Evolutionary conservation across 1,140 invertebrate species (phyloP).

Genomic region (Anthonomus grandis): DNA sequence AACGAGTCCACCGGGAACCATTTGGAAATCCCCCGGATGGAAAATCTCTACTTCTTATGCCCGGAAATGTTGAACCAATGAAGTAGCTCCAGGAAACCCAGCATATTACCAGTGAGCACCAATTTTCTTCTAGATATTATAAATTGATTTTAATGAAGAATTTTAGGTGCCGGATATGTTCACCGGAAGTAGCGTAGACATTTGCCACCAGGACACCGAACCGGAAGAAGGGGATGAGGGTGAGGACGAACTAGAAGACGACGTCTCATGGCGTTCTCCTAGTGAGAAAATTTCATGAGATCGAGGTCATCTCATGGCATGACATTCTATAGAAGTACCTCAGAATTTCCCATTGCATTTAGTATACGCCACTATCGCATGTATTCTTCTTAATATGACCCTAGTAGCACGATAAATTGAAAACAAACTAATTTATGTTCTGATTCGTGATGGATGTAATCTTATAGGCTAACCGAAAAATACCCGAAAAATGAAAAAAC

Average conservation of each 20-base stretch:
- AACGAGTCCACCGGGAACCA: conserved; percentile 72
- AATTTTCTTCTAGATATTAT: conserved; percentile 3
- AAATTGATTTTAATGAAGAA: too few relatives aligned
- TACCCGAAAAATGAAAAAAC: too few relatives aligned
- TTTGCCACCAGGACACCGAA: conserved; percentile 60
- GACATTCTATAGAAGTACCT: neutral
- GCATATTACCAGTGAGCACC: conserved; percentile 70
- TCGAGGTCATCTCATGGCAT: conserved; percentile 5
- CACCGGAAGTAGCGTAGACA: conserved; percentile 71
- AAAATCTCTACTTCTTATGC: conserved; percentile 78
- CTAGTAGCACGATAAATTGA: neutral
- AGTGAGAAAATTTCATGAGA: conserved; percentile 80
- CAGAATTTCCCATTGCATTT: too few relatives aligned
- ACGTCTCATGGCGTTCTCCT: conserved; percentile 83
- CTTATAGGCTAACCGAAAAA: too few relatives aligned
- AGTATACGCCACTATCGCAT: neutral
- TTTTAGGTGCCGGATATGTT: conserved; percentile 70
- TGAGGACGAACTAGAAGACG: conserved; percentile 83
- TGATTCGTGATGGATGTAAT: too few relatives aligned
- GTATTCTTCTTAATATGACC: neutral
- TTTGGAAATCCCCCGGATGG: conserved; percentile 68
- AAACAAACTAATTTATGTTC: too few relatives aligned
- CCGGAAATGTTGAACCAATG: conserved; percentile 73
- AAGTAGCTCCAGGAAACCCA: conserved; percentile 77
- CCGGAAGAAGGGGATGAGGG: conserved; percentile 75